Conservation (phyloP, 1,140 invertebrate genomes). For the honey bee (Apis mellifera) region DNA sequence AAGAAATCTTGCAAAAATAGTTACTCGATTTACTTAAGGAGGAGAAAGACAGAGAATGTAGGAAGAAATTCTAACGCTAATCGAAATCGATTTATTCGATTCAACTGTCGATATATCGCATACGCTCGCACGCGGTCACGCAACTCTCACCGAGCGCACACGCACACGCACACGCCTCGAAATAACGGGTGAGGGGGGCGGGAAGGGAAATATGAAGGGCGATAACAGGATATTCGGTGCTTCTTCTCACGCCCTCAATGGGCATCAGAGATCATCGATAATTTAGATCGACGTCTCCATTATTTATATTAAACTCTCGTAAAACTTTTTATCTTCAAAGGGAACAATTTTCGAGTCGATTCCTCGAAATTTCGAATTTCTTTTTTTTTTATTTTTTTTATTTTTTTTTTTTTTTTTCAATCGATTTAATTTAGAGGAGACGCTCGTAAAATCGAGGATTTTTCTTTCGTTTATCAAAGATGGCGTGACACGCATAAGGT, state of each 20-base stretch:
- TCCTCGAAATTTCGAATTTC: not conserved
- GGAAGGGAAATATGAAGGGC: constrained; percentile 19
- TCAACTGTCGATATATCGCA: not conserved
- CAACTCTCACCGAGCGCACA: constrained; percentile 24
- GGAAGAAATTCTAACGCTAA: not conserved
- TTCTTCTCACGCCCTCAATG: constrained; percentile 3
- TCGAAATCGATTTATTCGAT: constrained; percentile 18
- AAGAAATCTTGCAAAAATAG: not conserved
- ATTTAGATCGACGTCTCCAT: not conserved
- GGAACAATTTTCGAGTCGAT: not conserved
- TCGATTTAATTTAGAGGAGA: not conserved
- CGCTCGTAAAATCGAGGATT: not conserved
- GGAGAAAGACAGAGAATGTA: not conserved
- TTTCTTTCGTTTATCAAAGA: too few species aligned
- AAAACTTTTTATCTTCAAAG: not conserved
- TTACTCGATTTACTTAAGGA: not conserved
- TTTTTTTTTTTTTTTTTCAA: not conserved
- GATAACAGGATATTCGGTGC: constrained; percentile 18
- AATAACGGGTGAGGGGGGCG: constrained; percentile 8
- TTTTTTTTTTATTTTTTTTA: too few species aligned
- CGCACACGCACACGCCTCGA: constrained; percentile 46
- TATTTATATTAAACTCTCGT: not conserved
- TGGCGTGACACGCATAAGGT: not conserved
- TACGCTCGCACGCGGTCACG: not conserved
- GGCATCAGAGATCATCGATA: not conserved